Base-by-base conservation (phyloP, 2,113 vertebrate genomes). In the Origma solitaria region DNA sequence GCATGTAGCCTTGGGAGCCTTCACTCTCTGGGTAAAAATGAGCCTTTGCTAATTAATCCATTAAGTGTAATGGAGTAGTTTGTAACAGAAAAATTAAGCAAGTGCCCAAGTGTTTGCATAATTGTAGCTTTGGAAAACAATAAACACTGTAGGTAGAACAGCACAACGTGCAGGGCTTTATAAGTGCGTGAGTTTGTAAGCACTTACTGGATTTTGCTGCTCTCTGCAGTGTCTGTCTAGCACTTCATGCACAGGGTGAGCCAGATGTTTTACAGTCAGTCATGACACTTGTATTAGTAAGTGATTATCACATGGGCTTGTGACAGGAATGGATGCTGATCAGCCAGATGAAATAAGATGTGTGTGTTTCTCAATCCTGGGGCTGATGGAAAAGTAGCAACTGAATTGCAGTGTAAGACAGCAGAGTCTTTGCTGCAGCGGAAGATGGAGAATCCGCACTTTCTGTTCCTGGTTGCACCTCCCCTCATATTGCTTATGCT, bases 81-180 rank as follows among this genome's bases (percentile, higher is more conserved):
- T 80, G 82, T 94, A 92, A 83, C 57, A 88, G 80, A 88, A 86
- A 86, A 90, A 91, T 93, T 83, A 94, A 93, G 79, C 71, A 86
- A 91, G 78, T 66, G 22, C 47, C 23, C 27, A 18, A 57, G 37
- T 11, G 45, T 78, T 94, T 96, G 71, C 68, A 23, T 91, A 92
- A 82, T 69, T 77, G 68, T 73, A 88, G 53, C 79, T 90, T 93
- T 94, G 78, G 75, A 90, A 53, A 77, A 76, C 62, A 83, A 31
- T 77, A 76, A 90, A 51, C 38, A 8, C 57, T 7, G 19, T 33
- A 50, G 72, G n/a, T 81, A 42, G 76, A 62, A 35, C 15, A 83
- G 45, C 40, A 61, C 27, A 31, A 42, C 0, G 0, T 44, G 50
- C 27, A 82, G 21, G 17, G 13, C 11, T 95, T 91, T 85, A 22